phyloP scores from a whole-genome alignment of 2,113 vertebrate species.

The Corvus hawaiiensis region DNA sequence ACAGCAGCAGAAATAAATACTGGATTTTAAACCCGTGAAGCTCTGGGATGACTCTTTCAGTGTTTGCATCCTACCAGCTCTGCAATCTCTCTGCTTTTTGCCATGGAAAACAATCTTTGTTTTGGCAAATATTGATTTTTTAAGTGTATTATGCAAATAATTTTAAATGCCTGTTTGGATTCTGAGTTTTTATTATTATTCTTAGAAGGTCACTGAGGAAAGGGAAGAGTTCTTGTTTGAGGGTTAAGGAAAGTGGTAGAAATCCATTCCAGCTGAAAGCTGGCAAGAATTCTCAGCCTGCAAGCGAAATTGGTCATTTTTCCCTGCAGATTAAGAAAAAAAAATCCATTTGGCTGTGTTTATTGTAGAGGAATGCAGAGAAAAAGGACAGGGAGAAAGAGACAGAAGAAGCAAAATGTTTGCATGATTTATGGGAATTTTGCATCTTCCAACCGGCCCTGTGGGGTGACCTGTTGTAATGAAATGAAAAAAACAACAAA shows the following conservation, averaged over 20 bases:
- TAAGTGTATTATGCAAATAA: background rate
- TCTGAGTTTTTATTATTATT: background rate
- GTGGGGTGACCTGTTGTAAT: background rate
- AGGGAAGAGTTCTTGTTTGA: background rate
- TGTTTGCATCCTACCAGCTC: background rate
- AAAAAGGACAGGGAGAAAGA: background rate
- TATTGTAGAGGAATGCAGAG: background rate
- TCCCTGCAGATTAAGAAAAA: background rate
- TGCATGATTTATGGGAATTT: background rate
- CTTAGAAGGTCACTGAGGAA: background rate
- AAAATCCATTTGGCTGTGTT: slow-evolving; percentile 11
- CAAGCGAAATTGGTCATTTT: slow-evolving; percentile 14
- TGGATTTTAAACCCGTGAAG: background rate
- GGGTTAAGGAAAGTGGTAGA: background rate
- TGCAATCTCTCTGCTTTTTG: background rate
- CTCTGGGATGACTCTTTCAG: background rate
- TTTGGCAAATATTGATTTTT: background rate
- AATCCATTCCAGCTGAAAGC: slow-evolving; percentile 1
- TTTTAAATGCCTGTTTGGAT: background rate
- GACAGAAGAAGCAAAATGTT: background rate
- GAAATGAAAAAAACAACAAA: background rate
- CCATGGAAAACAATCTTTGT: background rate
- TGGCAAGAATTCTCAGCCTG: background rate
- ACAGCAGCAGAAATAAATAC: background rate
- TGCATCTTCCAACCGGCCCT: background rate